phyloP scores from a whole-genome alignment of 2,888 invertebrate genomes.

The Bhutanitis thaidina region DNA sequence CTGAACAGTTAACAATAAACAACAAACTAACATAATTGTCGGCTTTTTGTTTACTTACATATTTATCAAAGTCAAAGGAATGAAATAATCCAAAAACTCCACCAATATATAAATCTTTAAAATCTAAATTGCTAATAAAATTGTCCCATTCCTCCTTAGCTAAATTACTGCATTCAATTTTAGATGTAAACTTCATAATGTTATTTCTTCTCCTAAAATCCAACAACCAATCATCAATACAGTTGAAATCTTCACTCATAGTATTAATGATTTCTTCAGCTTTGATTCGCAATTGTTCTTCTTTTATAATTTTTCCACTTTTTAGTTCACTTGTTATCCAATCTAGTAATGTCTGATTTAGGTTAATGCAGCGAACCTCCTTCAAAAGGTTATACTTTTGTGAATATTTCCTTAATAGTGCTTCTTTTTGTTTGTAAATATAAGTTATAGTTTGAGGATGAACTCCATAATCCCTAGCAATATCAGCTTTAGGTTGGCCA shows the following conservation, averaged over 20 bases:
- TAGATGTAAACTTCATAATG: slow-evolving; percentile 31
- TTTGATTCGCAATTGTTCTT: slow-evolving; percentile 31
- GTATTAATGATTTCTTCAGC: slow-evolving; percentile 33
- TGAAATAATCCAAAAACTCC: slow-evolving; percentile 34
- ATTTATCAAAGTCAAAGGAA: slow-evolving; percentile 32
- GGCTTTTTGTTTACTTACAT: slow-evolving; percentile 27
- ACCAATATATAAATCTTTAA: slow-evolving; percentile 34
- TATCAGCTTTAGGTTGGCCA: slow-evolving; percentile 37
- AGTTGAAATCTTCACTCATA: slow-evolving; percentile 31
- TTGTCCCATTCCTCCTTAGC: slow-evolving; percentile 30
- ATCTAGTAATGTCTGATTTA: slow-evolving; percentile 36
- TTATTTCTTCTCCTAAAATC: slow-evolving; percentile 38
- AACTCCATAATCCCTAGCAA: slow-evolving; percentile 39
- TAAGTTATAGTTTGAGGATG: slow-evolving; percentile 34
- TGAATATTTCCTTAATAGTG: slow-evolving; percentile 34
- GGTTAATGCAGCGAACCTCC: slow-evolving; percentile 27
- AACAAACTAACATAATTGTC: slow-evolving; percentile 37
- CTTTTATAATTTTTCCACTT: slow-evolving; percentile 31
- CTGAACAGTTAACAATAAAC: slow-evolving; percentile 33
- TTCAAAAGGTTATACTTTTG: slow-evolving; percentile 30
- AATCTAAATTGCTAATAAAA: slow-evolving; percentile 27
- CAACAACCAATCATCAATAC: slow-evolving; percentile 37
- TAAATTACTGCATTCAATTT: slow-evolving; percentile 22
- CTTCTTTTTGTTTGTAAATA: slow-evolving; percentile 39
- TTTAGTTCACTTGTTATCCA: slow-evolving; percentile 36